phyloP scores from a whole-genome alignment of 2,888 invertebrate species.

The Cacoxenus indagator region DNA sequence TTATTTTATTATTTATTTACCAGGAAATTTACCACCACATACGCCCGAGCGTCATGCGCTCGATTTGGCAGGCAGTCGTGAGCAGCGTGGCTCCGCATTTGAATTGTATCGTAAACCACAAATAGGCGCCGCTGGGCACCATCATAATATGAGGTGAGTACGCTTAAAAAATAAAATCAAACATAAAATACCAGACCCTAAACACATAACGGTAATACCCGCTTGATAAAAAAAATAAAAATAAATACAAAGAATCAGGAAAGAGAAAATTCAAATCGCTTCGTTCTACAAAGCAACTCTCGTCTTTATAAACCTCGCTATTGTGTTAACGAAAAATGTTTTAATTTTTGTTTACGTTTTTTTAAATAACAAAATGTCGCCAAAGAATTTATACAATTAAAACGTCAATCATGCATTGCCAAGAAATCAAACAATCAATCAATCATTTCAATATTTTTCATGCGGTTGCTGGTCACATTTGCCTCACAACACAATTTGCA shows the following conservation, averaged over 20 bases:
- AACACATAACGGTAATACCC: background rate
- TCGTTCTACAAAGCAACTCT: constrained; percentile 18
- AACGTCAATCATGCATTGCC: constrained; percentile 40
- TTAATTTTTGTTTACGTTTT: constrained; percentile 66
- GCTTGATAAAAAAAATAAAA: background rate
- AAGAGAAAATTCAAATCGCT: background rate
- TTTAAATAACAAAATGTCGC: constrained; percentile 36
- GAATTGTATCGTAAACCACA: constrained; percentile 93
- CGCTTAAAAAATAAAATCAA: background rate
- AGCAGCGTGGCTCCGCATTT: constrained; percentile 94
- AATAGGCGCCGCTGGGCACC: constrained; percentile 73
- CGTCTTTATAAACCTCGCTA: constrained; percentile 35
- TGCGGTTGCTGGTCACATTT: constrained; percentile 57
- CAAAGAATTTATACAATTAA: constrained; percentile 28
- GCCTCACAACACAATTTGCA: background rate
- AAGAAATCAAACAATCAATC: constrained; percentile 43
- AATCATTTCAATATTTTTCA: constrained; percentile 37
- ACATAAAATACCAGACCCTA: background rate
- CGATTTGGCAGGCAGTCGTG: constrained; percentile 86
- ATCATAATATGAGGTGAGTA: constrained; percentile 84
- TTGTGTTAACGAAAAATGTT: constrained; percentile 70
- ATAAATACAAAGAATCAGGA: background rate
- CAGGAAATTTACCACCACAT: constrained; percentile 69
- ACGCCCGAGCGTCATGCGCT: constrained; percentile 70
- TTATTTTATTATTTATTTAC: constrained; percentile 3